Percentiles rank a stretch among this genome's conserved stretches.
Conservation (phyloP, 1,140 invertebrate species). For the Papilio polyxenes region DNA sequence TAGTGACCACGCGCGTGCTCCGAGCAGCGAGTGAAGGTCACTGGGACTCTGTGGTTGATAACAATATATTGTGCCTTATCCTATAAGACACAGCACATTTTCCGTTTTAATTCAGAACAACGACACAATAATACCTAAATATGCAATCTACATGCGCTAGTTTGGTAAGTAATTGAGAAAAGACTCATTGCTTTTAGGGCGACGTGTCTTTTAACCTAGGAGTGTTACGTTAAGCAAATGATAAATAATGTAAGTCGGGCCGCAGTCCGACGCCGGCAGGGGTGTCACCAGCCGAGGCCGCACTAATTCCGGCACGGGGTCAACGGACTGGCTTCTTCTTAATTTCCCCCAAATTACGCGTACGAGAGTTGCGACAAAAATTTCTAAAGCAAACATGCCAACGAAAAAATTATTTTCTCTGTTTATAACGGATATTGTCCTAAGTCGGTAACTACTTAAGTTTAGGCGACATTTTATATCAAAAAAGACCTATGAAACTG, state of each 20-base stretch:
- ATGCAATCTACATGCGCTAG: background rate
- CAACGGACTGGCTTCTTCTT: slow-evolving; percentile 48
- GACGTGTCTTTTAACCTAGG: background rate
- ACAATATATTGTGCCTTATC: background rate
- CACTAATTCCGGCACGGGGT: slow-evolving; percentile 65
- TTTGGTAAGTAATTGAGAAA: background rate
- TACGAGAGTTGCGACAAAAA: background rate
- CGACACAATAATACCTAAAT: no score
- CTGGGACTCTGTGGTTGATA: background rate
- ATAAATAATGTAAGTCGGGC: background rate
- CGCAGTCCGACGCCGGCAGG: slow-evolving; percentile 20
- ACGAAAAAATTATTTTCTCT: background rate
- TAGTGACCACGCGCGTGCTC: background rate
- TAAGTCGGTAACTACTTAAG: background rate
- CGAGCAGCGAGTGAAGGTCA: background rate
- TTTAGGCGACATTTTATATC: background rate
- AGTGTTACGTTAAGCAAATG: background rate
- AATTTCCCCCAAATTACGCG: slow-evolving; percentile 45
- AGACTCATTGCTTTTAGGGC: background rate
- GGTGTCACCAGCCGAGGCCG: slow-evolving; percentile 49
- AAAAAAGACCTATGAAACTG: background rate
- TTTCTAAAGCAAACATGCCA: background rate
- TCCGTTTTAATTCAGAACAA: background rate
- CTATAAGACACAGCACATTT: background rate
- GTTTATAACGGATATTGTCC: background rate